Conservation (phyloP, 2,113 vertebrate genomes). For the Trinectes maculatus region DNA sequence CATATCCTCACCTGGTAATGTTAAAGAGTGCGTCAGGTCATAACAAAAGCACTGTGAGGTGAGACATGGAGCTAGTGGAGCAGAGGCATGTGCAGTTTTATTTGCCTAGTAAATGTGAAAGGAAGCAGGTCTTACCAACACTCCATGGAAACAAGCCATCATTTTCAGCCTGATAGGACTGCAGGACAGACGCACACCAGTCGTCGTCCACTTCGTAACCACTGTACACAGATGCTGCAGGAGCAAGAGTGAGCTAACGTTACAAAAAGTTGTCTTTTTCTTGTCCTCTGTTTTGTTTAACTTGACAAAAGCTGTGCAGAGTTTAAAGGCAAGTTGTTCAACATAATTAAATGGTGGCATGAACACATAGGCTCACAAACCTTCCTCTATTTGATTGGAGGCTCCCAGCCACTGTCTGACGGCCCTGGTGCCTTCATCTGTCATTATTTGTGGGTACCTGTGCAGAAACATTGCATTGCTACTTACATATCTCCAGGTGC, state of each 20-base stretch:
- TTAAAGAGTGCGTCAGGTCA: constrained; percentile 2
- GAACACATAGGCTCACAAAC: constrained; percentile 57
- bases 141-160: constrained; percentile 88
- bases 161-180: constrained; percentile 86
- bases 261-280: neutral
- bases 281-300: neutral
- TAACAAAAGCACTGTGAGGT: neutral
- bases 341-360: neutral
- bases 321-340: neutral
- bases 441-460: constrained; percentile 93
- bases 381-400: constrained; percentile 83
- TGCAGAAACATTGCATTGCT: constrained; percentile 9
- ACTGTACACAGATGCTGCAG: constrained; percentile 85
- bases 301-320: neutral
- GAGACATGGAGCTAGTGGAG: neutral
- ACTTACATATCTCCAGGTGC: neutral
- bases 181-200: constrained; percentile 90
- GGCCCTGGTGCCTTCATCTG: constrained; percentile 82
- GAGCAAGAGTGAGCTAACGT: neutral
- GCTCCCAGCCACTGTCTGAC: constrained; percentile 87
- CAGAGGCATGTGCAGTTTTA: neutral
- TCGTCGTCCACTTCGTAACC: constrained; percentile 89
- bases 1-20: constrained; percentile 87
- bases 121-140: constrained; percentile 82
- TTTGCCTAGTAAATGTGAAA: constrained; percentile 24